Evolutionary conservation across 2,797 vertebrate species (phyloP).

Genomic region (Pitangus sulphuratus): DNA sequence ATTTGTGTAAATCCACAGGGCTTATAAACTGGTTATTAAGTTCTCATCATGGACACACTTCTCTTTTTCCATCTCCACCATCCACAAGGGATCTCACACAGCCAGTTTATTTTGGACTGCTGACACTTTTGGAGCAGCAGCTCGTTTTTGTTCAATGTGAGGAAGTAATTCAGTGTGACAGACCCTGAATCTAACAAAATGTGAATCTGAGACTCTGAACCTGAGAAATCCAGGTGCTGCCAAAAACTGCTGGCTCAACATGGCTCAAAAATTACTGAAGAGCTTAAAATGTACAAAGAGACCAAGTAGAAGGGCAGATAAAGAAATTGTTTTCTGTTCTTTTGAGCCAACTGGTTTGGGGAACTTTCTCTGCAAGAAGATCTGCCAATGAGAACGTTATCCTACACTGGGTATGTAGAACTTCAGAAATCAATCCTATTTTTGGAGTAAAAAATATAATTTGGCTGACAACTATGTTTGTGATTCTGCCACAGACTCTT

Average conservation of each 20-base stretch:
- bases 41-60: not conserved
- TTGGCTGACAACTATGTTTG: not conserved
- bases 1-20: not conserved
- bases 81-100: not conserved
- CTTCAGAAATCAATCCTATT: not conserved
- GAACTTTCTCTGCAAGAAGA: not conserved
- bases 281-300: not conserved
- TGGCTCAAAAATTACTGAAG: not conserved
- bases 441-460: not conserved
- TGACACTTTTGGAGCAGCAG: not conserved
- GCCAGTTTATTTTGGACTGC: not conserved
- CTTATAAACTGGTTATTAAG: slow-evolving; percentile 3
- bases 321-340: not conserved
- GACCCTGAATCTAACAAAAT: not conserved
- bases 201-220: not conserved
- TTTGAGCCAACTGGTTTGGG: not conserved
- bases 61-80: not conserved
- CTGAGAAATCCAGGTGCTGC: not conserved
- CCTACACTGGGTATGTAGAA: not conserved
- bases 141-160: not conserved
- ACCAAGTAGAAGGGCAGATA: not conserved
- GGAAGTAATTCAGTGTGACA: not conserved
- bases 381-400: not conserved
- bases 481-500: not conserved
- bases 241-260: not conserved